Base-by-base conservation (phyloP, 53 echinoderm and acorn worm genomes). In the Antedon mediterranea region DNA sequence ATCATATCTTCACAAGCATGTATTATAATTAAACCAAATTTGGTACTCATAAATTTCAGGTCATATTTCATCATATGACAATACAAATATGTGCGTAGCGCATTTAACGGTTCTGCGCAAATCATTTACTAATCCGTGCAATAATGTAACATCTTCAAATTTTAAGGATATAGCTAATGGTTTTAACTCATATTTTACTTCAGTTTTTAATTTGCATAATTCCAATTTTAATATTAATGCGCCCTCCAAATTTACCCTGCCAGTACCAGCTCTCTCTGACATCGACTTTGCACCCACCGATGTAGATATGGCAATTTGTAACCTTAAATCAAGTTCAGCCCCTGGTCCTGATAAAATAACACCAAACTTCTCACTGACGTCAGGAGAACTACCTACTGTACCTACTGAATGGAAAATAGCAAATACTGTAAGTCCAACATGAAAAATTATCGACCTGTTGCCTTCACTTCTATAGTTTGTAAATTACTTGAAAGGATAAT, bases 121-220 rank as follows among this genome's bases (percentile, higher is more conserved):
- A 31, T 79, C 73, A 33, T 73, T 80, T 72, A 80, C 29, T 34
- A 34, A 33, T 72, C 57, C 57, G 57, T 57, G 57, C 57, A 73
- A 73, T 80, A 73, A 33, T 72, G 30, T 72, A 27, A 31, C 31
- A 23, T 44, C 43, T 43, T 30, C 43, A 41, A 30, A 81, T 43
- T 57, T 57, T 30, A 43, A 74, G 0, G 81, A 81, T 28, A 81
- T 81, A 28, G 81, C 81, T 23, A 28, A 26, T 81, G 74, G 43
- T 30, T 81, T 80, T 81, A 81, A 81, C 43, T 32, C 30, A 3
- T 41, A 81, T 32, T 80, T 81, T 81, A 75, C 75, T 29, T 81
- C 81, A 42, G 81, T 81, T 81, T 81, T 81, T 81, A 74, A 74
- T 0, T 43, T 31, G 71, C 43, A 43, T 18, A 57, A 57, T 57